Evolutionary conservation across 2,797 vertebrate genomes (phyloP), one percentile per base, ranked within the genome.

Genomic region (Syngnathus rostellatus): DNA sequence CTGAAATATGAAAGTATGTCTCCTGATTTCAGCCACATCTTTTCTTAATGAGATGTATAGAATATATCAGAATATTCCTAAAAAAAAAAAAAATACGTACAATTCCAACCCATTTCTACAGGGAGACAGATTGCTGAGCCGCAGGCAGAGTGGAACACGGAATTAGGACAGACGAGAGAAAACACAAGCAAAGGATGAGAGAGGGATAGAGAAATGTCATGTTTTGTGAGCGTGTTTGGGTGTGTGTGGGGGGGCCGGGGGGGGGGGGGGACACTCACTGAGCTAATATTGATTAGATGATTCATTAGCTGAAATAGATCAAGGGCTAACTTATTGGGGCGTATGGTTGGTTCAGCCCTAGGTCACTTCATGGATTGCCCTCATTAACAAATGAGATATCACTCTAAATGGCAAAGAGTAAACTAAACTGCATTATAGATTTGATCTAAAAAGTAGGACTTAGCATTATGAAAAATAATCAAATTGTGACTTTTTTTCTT

Each of bases 281-380:
- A 64, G 38, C 67, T 72, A 17, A 70, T 77, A 86, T 87, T 80
- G 85, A 86, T 84, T 51, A 51, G 61, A 65, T 67, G 51, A 70
- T 75, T 81, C 71, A 84, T 80, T 83, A 81, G 80, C 73, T 64
- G 43, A 74, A 72, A 68, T 75, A 65, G 72, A 77, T 75, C 68
- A 77, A 63, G 69, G 67, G 70, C 46, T 67, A 68, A 50, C 58
- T 67, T 66, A 72, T 64, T 62, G 63, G 66, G 72, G 39, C 21
- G 59, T 21, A 46, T 55, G 66, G 57, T 72, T 73, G 72, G 68
- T 65, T 38, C 69, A 70, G 77, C 76, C 78, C 46, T 79, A 69
- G 79, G 77, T 85, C 78, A 78, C 45, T 74, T 80, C 75, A 68
- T 17, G 17, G 17, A 2, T 62, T 79, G 77, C 72, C 80, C 79